These are phyloP conservation scores for Protosalanx chinensis DNA, from an alignment of 2,797 vertebrate species.

Conservation along the genomic window DNA sequence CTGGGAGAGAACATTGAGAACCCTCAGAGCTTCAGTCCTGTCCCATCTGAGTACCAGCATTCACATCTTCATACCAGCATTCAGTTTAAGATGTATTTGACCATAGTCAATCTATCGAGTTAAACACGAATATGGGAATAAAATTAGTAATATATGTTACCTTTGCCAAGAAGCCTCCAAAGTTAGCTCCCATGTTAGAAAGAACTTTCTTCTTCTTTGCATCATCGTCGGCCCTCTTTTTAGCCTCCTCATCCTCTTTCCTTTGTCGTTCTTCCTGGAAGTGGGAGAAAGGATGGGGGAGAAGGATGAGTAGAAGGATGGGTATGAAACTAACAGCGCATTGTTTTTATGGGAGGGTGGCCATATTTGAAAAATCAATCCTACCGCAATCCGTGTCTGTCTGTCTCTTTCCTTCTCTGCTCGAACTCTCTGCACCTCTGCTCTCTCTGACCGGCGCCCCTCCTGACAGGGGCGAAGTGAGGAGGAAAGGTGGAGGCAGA, in stretches of 20 bases:
- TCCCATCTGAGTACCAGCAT: neutral
- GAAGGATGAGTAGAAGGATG: neutral
- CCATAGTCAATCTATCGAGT: too few species aligned
- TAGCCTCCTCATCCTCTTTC: conserved; percentile 89
- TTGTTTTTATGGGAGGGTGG: neutral
- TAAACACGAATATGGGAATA: too few species aligned
- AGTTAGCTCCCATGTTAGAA: conserved; percentile 87
- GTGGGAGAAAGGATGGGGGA: neutral
- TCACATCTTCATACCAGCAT: neutral
- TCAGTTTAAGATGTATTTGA: too few species aligned
- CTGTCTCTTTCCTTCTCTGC: conserved; percentile 87
- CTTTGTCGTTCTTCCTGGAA: conserved; percentile 76
- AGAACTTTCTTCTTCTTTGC: conserved; percentile 91
- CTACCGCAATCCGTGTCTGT: conserved; percentile 83
- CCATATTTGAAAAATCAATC: neutral
- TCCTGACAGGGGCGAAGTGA: conserved; percentile 65
- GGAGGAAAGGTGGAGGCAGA: neutral
- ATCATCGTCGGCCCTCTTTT: conserved; percentile 85
- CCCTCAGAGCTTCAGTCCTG: conserved; percentile 1
- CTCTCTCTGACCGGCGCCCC: conserved; percentile 77
- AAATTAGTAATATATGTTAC: conserved; percentile 50
- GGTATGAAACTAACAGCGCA: neutral
- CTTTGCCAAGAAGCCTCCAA: conserved; percentile 88
- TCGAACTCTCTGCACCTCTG: conserved; percentile 83
- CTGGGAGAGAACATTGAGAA: conserved; percentile 42